phyloP scores from a whole-genome alignment of 2,797 vertebrate genomes.

The Esox masquinongy region DNA sequence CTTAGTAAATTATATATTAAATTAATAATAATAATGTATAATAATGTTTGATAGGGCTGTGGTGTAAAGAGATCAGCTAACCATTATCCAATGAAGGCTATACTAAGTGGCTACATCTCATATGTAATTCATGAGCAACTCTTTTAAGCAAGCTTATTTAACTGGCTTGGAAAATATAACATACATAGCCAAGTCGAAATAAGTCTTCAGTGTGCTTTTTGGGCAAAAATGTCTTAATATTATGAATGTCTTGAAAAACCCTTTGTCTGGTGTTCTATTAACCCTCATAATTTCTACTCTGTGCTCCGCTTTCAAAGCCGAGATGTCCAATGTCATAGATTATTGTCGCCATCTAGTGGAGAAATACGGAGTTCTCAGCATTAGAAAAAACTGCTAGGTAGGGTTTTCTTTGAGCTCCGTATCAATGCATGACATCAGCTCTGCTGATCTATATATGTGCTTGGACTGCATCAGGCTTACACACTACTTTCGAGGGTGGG shows the following conservation, averaged over 20 bases:
- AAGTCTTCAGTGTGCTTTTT: neutral
- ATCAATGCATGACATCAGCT: neutral
- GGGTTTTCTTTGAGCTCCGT: neutral
- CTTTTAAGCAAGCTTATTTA: neutral
- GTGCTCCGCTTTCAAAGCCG: neutral
- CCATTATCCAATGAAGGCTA: neutral
- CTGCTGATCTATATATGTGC: neutral
- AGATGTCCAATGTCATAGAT: neutral
- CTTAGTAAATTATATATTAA: neutral
- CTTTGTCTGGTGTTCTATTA: neutral
- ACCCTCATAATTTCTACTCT: neutral
- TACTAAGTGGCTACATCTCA: neutral
- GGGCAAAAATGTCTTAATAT: neutral
- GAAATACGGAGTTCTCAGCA: neutral
- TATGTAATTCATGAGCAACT: neutral
- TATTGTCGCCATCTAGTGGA: slow-evolving; percentile 53
- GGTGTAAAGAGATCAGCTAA: neutral
- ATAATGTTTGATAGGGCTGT: neutral
- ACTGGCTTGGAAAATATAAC: neutral
- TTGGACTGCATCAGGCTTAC: neutral
- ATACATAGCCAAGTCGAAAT: neutral
- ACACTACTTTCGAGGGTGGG: neutral
- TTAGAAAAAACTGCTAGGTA: neutral
- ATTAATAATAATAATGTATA: neutral
- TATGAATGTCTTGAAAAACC: neutral